Base-by-base conservation (phyloP, 2,888 invertebrate genomes). In the Melanophora roralis region DNA sequence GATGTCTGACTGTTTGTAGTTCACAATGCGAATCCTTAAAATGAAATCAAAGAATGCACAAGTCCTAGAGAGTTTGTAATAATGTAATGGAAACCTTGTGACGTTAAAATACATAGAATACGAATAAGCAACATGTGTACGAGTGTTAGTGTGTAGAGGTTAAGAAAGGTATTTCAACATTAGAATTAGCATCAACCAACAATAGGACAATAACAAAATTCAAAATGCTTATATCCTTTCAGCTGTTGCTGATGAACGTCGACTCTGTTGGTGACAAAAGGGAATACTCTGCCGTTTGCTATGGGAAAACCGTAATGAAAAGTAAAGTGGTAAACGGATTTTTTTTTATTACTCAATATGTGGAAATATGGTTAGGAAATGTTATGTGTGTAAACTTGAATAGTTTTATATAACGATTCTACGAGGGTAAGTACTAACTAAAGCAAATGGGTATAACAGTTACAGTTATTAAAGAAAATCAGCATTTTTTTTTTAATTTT, bases 241-340 rank as follows among this genome's bases (percentile, higher is more conserved):
- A 73, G 64, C 64, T 64, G 45, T 55, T 64, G 64, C 55, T 73
- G 55, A 55, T 53, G 38, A 47, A n/a, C 2, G 8, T 23, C 21
- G 47, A 40, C 38, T 73, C 51, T 34, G 49, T 73, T 59, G 43
- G 55, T 38, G 21, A 32, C 32, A 27, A 14, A 11, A 40, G 51
- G 2, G 34, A 62, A 40, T 7, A 47, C 23, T 53, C 16, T 55
- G 53, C 62, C 55, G 72, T 73, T 49, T 40, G 65, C 47, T 40
- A 49, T 49, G 19, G 36, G 27, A n/a, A 68, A 68, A 27, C 75
- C 68, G 55, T 45, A 45, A 51, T 14, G 40, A 55, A 64, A 69
- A 69, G 55, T 76, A 69, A 62, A 57, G 69, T 68, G 62, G 69
- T 55, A 76, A 69, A 55, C 27, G 6, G 3, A 5, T 23, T 64